Conservation (phyloP, 2,888 invertebrate genomes). For the Limnephilus lunatus region DNA sequence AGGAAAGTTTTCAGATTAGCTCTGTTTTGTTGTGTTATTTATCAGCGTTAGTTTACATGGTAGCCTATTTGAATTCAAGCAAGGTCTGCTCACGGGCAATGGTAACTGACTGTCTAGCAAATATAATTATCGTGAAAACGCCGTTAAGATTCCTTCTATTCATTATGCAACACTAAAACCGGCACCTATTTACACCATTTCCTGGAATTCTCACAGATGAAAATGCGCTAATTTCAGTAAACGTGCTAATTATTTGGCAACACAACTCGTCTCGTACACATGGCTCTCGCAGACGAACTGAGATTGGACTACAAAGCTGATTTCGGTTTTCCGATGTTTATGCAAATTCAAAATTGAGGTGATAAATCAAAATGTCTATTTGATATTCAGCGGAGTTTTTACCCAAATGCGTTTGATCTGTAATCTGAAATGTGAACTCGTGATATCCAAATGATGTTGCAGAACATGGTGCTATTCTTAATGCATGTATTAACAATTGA, state of each 20-base stretch:
- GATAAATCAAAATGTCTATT: background rate
- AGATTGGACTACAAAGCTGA: background rate
- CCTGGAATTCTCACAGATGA: background rate
- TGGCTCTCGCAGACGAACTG: background rate
- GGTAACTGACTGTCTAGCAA: background rate
- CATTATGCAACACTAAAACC: background rate
- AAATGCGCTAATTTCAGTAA: background rate
- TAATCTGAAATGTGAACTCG: background rate
- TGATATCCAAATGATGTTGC: background rate
- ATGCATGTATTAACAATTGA: too few relatives aligned
- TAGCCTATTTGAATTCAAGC: background rate
- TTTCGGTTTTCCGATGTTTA: background rate
- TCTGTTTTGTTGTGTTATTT: too few relatives aligned
- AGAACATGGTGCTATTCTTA: background rate
- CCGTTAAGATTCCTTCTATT: background rate
- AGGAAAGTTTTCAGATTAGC: too few relatives aligned
- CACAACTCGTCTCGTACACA: background rate
- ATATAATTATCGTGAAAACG: background rate
- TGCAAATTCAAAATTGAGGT: background rate
- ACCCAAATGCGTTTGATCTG: background rate
- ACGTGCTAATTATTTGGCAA: background rate
- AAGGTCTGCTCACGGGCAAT: background rate
- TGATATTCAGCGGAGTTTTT: background rate
- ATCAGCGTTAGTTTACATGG: too few relatives aligned
- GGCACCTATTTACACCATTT: background rate